Conservation (phyloP, 1,140 invertebrate species). For the Cydia fagiglandana region DNA sequence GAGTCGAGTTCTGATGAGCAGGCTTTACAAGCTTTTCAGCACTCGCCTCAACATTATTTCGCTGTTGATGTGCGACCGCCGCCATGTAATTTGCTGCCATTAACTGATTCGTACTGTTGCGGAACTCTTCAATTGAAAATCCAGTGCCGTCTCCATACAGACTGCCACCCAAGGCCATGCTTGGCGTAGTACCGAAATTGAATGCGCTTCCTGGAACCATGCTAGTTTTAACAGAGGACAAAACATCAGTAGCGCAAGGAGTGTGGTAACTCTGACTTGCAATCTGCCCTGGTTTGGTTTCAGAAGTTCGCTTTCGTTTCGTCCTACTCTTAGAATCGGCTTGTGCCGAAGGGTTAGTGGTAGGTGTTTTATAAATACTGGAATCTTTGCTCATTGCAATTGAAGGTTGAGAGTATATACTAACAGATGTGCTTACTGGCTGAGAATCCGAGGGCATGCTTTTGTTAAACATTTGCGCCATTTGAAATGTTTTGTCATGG, state of each 20-base stretch:
- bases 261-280: constrained; percentile 71
- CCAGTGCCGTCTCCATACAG: constrained; percentile 81
- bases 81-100: constrained; percentile 81
- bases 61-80: constrained; percentile 75
- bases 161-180: constrained; percentile 74
- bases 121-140: constrained; percentile 82
- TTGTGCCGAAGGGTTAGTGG: constrained; percentile 42
- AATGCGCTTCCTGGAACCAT: constrained; percentile 85
- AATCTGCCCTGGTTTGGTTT: constrained; percentile 79
- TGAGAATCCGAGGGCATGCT: constrained; percentile 66
- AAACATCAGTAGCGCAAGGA: constrained; percentile 53
- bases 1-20: constrained; percentile 70
- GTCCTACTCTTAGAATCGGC: constrained; percentile 54
- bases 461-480: constrained; percentile 79
- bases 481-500: constrained; percentile 75
- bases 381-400: constrained; percentile 61
- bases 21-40: constrained; percentile 76
- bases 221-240: constrained; percentile 75
- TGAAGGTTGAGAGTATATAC: constrained; percentile 59
- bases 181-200: constrained; percentile 83
- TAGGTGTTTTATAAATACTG: constrained; percentile 56
- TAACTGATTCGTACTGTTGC: constrained; percentile 79
- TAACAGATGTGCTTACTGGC: constrained; percentile 50
- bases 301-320: constrained; percentile 63
- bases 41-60: constrained; percentile 58